Percentiles rank a stretch among this genome's conserved stretches.
Conservation (phyloP, 2,113 vertebrate genomes). For the Grus americana region DNA sequence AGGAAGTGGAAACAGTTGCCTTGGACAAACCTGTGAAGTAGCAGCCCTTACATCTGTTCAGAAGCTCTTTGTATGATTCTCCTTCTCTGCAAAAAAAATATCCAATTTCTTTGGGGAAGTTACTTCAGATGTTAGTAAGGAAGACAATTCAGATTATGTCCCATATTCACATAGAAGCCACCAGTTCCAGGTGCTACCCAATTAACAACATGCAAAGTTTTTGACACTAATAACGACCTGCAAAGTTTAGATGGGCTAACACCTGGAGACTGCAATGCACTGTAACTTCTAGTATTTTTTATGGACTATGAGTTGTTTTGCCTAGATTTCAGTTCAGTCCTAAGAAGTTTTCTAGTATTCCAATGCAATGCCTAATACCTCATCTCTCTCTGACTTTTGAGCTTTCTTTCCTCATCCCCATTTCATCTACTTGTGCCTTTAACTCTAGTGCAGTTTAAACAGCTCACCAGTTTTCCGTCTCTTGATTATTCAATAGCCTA, state of each 20-base stretch:
- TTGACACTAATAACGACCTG: neutral
- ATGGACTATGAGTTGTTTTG: neutral
- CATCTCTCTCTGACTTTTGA: neutral
- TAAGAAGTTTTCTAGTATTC: neutral
- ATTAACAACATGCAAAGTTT: neutral
- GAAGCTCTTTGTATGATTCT: neutral
- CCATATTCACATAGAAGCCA: neutral
- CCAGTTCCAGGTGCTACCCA: neutral
- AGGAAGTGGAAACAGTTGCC: neutral
- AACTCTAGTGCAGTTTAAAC: neutral
- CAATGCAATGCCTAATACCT: neutral
- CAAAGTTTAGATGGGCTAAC: neutral
- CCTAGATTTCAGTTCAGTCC: neutral
- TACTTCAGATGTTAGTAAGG: neutral
- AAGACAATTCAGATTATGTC: neutral
- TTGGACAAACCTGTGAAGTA: neutral
- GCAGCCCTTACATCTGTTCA: neutral
- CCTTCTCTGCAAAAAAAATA: neutral
- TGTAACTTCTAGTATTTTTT: neutral
- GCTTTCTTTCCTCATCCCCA: neutral
- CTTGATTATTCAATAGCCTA: neutral
- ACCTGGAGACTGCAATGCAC: neutral
- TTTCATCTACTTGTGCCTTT: neutral
- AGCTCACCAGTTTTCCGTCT: neutral
- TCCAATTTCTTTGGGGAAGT: neutral